These are phyloP conservation scores for Leptinotarsa lineolata DNA, from an alignment of 1,140 invertebrate species.

Conservation along the genomic window DNA sequence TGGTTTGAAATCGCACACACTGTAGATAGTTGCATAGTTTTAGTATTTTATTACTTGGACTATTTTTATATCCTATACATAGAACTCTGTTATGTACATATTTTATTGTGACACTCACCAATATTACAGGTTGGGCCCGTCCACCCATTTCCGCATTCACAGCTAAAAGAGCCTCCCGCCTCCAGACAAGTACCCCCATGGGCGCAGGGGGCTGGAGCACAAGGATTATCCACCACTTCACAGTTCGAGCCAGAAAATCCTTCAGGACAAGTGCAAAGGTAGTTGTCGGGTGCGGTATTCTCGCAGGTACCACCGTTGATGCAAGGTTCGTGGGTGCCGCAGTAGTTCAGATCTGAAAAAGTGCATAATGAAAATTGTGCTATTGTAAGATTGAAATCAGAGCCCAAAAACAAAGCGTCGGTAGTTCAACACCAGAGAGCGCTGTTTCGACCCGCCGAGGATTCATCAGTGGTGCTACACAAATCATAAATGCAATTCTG, in stretches of 20 bases:
- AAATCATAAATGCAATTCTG: no score
- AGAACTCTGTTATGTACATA: no score
- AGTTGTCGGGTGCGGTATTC: slow-evolving; percentile 91
- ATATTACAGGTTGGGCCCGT: slow-evolving; percentile 77
- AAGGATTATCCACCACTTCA: slow-evolving; percentile 90
- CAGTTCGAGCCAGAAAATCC: slow-evolving; percentile 91
- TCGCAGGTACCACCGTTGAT: slow-evolving; percentile 93
- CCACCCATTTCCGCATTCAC: slow-evolving; percentile 86
- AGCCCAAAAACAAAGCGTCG: no score
- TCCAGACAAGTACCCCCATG: slow-evolving; percentile 81
- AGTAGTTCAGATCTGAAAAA: slow-evolving; percentile 90
- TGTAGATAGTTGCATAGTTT: no score
- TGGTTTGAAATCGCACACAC: no score
- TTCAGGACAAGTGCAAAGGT: slow-evolving; percentile 87
- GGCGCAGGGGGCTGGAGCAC: slow-evolving; percentile 83
- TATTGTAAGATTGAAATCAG: no score
- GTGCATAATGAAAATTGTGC: no score
- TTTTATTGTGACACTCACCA: slow-evolving; percentile 58
- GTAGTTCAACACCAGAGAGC: no score
- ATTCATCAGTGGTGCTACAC: no score
- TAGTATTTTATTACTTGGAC: no score
- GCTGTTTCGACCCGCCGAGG: no score
- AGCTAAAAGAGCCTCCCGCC: slow-evolving; percentile 65
- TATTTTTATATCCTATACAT: no score
- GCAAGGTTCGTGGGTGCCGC: slow-evolving; percentile 95